Base-by-base conservation (phyloP, 2,888 invertebrate genomes). In the Aradus depressus region DNA sequence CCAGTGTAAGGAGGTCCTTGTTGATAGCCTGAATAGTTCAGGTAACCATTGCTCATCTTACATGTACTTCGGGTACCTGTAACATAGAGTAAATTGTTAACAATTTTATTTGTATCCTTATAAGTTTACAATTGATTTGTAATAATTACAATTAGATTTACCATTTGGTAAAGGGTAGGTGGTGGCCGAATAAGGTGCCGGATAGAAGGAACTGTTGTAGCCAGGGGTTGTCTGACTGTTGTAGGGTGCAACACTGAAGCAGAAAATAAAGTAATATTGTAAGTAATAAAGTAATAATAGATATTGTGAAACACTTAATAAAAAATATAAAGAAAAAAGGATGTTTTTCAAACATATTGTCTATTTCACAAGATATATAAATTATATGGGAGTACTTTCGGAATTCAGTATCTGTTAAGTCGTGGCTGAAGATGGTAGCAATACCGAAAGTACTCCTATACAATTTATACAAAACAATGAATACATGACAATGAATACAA, bases 201-300 rank as follows among this genome's bases (percentile, higher is more conserved):
- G 25, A 49, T 56, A 51, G 51, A 56, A 54, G 22, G 52, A 50
- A 47, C 60, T 57, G 35, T 67, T 60, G 49, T 59, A 59, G 56
- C 60, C 59, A 53, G 63, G 61, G 4, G 63, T 61, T 32, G 64
- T 64, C 51, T 68, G 65, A 34, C 66, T 63, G 50, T 68, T 66
- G 58, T 71, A 72, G 6, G 70, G 68, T 61, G 71, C 70, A 68
- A 71, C 70, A 59, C 70, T 71, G 60, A 37, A 64, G 63, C 52
- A 56, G 37, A 57, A 31, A 12, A 45, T 6, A 21, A 42, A 16
- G 21, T 8, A 16, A 8, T 12, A 12, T 37, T 8, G 8, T 12
- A 37, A 10, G 12, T 10, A 42, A 21, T 19, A 22, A 37, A 37
- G 10, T 23, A 26, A 42, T 25, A 43, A 43, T 12, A n/a, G 26